Conservation (phyloP, 2,113 vertebrate species). For the Marmota flaviventris region DNA sequence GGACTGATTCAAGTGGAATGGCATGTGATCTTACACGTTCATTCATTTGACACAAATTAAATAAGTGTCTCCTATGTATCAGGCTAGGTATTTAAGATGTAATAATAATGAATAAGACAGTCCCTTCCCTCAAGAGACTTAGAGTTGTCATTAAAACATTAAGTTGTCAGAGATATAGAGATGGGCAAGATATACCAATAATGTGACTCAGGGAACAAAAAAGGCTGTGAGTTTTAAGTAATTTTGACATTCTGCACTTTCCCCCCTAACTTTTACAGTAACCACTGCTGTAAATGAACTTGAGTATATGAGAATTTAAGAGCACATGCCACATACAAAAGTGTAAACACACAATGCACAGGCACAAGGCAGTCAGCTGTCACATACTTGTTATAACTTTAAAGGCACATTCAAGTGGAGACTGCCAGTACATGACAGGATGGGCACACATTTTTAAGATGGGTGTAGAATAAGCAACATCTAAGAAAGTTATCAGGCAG, state of each 20-base stretch:
- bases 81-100: not conserved
- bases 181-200: not conserved
- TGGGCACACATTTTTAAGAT: not conserved
- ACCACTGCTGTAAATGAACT: not conserved
- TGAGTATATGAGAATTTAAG: not conserved
- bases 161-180: not conserved
- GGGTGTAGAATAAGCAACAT: not conserved
- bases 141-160: not conserved
- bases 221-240: not conserved
- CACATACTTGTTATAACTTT: not conserved
- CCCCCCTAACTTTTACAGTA: not conserved
- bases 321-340: not conserved
- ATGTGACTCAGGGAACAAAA: not conserved
- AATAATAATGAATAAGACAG: not conserved
- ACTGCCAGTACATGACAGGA: not conserved
- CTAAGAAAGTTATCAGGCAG: not conserved
- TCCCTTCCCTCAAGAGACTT: not conserved
- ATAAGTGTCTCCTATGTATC: not conserved
- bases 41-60: not conserved
- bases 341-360: not conserved
- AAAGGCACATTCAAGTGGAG: constrained; percentile 60
- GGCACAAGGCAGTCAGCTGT: not conserved
- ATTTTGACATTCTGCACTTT: not conserved
- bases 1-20: not conserved
- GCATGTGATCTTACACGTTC: not conserved